Conservation (phyloP, 1,140 invertebrate genomes). For the Drosophila busckii region DNA sequence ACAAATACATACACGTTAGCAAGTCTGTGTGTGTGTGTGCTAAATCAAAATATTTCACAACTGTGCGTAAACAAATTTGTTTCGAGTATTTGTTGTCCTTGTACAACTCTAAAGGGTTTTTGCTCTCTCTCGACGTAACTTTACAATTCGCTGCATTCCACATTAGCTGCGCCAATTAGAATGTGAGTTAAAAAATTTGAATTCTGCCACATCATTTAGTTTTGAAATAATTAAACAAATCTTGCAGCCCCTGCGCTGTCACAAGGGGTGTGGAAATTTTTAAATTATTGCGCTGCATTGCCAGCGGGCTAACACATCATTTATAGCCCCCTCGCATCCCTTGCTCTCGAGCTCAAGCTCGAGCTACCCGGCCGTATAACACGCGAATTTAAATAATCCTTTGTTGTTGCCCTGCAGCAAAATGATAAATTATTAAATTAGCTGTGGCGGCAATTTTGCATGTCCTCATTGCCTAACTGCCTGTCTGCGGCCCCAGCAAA, state of each 20-base stretch:
- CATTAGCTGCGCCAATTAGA: slow-evolving; percentile 70
- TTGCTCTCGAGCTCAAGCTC: slow-evolving; percentile 13
- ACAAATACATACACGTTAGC: slow-evolving; percentile 1
- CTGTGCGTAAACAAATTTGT: slow-evolving; percentile 65
- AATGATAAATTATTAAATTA: slow-evolving; percentile 78
- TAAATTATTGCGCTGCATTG: slow-evolving; percentile 63
- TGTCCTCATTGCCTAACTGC: slow-evolving; percentile 6
- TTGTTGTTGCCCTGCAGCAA: slow-evolving; percentile 72
- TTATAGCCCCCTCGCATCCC: slow-evolving; percentile 24
- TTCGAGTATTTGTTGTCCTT: slow-evolving; percentile 33
- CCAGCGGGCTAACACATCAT: slow-evolving; percentile 47
- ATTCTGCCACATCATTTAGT: slow-evolving; percentile 78
- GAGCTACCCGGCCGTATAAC: slow-evolving; percentile 39
- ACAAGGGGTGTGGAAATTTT: slow-evolving; percentile 61
- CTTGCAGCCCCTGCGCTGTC: slow-evolving; percentile 9
- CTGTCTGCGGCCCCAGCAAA: background rate
- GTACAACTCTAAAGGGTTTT: slow-evolving; percentile 57
- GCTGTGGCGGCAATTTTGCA: slow-evolving; percentile 72
- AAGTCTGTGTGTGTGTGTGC: background rate
- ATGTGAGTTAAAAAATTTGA: slow-evolving; percentile 68
- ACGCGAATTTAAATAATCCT: slow-evolving; percentile 76
- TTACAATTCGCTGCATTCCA: slow-evolving; percentile 64
- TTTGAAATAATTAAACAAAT: slow-evolving; percentile 64
- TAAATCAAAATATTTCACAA: slow-evolving; percentile 71
- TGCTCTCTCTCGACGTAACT: slow-evolving; percentile 15